Conservation (phyloP, 2,888 invertebrate species). For the Apoda limacodes region DNA sequence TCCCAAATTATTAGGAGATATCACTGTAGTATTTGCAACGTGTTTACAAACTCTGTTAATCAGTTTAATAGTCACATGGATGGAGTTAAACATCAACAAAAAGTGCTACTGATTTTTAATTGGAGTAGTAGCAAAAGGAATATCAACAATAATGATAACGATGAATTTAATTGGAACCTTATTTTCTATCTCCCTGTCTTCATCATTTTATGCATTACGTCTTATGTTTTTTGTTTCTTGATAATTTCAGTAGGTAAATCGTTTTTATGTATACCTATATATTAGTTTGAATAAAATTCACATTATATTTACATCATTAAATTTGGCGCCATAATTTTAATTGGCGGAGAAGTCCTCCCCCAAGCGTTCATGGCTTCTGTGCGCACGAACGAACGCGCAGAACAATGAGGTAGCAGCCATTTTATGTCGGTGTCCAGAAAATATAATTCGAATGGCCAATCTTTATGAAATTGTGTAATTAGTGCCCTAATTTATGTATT, state of each 20-base stretch:
- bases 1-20: too few species aligned
- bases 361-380: conserved; percentile 71
- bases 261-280: too few species aligned
- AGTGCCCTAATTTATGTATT: conserved; percentile 70
- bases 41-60: conserved; percentile 51
- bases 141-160: conserved; percentile 24
- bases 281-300: too few species aligned
- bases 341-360: conserved; percentile 69
- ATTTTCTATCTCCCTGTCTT: conserved; percentile 39
- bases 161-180: conserved; percentile 31
- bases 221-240: conserved; percentile 42
- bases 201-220: conserved; percentile 36
- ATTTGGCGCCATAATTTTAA: conserved; percentile 71
- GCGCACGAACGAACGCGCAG: conserved; percentile 71
- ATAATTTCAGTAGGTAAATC: conserved; percentile 36
- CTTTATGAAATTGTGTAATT: conserved; percentile 69
- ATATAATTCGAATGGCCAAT: conserved; percentile 72
- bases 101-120: conserved; percentile 32
- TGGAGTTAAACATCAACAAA: conserved; percentile 50
- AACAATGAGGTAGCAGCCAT: conserved; percentile 72
- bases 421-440: conserved; percentile 71
- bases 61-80: conserved; percentile 57
- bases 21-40: conserved; percentile 43
- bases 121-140: conserved; percentile 26
- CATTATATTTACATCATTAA: too few species aligned